A percentile compares a stretch with the other conserved stretches of the same genome.
Evolutionary conservation across 2,113 vertebrate species (phyloP).

Genomic region (Sula dactylatra): DNA sequence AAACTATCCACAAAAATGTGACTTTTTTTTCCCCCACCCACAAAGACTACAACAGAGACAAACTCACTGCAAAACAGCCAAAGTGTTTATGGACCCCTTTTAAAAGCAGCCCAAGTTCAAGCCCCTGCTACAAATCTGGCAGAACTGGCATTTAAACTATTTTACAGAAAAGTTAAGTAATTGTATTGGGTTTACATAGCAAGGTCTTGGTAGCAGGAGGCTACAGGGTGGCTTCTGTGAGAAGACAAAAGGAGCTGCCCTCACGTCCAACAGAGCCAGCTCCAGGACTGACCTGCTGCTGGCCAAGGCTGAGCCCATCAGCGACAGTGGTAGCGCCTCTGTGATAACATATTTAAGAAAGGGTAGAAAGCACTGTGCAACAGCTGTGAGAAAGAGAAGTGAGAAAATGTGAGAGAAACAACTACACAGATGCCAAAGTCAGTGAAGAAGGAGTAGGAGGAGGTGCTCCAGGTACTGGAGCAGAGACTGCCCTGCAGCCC

Average conservation of each 20-base stretch:
- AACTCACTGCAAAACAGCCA: neutral
- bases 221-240: neutral
- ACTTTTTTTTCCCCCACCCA: neutral
- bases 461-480: neutral
- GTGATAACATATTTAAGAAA: neutral
- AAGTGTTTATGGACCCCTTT: neutral
- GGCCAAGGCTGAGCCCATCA: neutral
- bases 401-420: neutral
- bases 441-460: neutral
- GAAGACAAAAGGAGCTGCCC: neutral
- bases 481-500: neutral
- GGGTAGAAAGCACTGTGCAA: neutral
- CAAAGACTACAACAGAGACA: neutral
- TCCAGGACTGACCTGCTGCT: neutral
- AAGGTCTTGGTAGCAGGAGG: neutral
- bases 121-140: neutral
- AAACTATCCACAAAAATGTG: neutral
- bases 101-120: neutral
- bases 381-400: neutral
- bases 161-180: neutral
- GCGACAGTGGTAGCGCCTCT: rapidly evolving
- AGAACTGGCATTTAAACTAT: neutral
- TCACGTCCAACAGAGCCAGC: neutral
- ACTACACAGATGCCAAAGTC: neutral
- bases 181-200: neutral